Conservation (phyloP, 1,140 invertebrate species). For the Brachionus calyciflorus region DNA sequence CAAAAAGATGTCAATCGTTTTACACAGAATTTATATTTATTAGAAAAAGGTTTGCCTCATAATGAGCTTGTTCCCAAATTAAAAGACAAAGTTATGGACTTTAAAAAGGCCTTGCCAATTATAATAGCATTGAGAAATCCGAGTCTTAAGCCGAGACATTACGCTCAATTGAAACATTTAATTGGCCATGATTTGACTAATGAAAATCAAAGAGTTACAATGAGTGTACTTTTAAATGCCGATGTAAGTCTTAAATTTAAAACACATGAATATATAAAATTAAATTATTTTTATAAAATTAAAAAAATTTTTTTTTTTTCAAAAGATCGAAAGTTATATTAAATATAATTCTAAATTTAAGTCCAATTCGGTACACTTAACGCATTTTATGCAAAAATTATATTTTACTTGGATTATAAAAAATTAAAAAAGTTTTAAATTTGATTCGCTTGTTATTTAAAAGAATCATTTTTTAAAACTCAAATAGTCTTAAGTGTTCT, state of each 20-base stretch:
- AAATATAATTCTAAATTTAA: constrained; percentile 21
- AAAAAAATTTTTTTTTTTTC: not conserved
- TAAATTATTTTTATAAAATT: not conserved
- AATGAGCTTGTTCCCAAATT: constrained; percentile 73
- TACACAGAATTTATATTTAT: constrained; percentile 59
- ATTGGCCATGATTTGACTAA: constrained; percentile 55
- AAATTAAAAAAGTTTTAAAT: no score
- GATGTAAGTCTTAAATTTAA: constrained; percentile 52
- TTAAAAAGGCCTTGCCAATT: constrained; percentile 69
- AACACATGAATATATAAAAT: no score
- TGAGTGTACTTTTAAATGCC: constrained; percentile 58
- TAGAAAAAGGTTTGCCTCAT: constrained; percentile 65
- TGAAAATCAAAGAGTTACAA: constrained; percentile 56
- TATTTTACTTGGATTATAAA: no score
- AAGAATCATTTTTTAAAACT: no score
- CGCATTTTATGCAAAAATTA: no score
- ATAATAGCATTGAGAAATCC: constrained; percentile 59
- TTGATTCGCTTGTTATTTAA: no score
- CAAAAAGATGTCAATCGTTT: constrained; percentile 60
- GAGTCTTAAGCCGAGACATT: constrained; percentile 56
- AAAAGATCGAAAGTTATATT: constrained; percentile 28
- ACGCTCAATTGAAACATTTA: constrained; percentile 56
- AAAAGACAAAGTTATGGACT: constrained; percentile 71
- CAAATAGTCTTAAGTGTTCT: no score
- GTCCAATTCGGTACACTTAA: not conserved